Evolutionary conservation across 2,888 invertebrate genomes (phyloP), one percentile per base, ranked within the genome.

Genomic region (Diplolepis rosae): DNA sequence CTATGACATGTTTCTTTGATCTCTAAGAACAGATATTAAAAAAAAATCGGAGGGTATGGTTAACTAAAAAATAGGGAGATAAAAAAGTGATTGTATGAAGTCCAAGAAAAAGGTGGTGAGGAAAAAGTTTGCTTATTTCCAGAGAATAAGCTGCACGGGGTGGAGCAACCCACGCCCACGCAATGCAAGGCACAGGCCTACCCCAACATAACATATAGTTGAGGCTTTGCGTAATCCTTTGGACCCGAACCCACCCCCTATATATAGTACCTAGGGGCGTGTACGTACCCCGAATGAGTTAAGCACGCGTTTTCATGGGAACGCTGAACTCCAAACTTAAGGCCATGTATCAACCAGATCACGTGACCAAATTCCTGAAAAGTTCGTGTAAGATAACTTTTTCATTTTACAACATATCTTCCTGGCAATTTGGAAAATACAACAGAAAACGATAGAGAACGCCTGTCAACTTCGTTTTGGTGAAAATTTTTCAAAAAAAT

Each of bases 261-360:
- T 70, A 68, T 68, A 74, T 82, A 77, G 77, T 72, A 79, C 77
- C 75, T 73, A 84, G 85, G 84, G 86, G 86, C 85, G 86, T 86
- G 83, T 83, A 84, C 85, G 85, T 84, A 80, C 82, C 84, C 84
- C 73, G 70, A 56, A 71, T 69, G 75, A 75, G 74, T 65, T 73
- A 67, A 76, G 73, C 74, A 76, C 76, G 74, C 74, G 76, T 72
- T 76, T 76, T 76, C 73, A 76, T 73, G 70, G 68, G 68, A 70
- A 72, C 72, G 68, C 51, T n/a, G n/a, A n/a, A n/a, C n/a, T n/a
- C n/a, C n/a, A n/a, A n/a, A n/a, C n/a, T n/a, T n/a, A n/a, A n/a
- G n/a, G n/a, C n/a, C n/a, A n/a, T n/a, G n/a, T n/a, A n/a, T n/a
- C n/a, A n/a, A n/a, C n/a, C n/a, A n/a, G n/a, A n/a, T n/a, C n/a